Evolutionary conservation across 2,113 vertebrate genomes (phyloP), one percentile per base, ranked within the genome.

Genomic region (Sialia sialis): DNA sequence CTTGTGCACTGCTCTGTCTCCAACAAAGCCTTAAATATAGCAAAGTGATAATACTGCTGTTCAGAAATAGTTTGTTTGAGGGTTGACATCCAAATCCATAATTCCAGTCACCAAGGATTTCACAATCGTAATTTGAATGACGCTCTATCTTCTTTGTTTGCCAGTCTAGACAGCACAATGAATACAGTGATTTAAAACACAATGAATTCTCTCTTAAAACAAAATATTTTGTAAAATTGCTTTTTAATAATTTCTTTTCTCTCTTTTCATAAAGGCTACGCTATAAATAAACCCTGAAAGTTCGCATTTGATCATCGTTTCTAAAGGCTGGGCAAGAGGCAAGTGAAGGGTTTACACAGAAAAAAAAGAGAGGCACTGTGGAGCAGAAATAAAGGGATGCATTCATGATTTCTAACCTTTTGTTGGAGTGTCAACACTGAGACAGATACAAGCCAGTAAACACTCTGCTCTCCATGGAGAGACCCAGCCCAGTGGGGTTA

Each of bases 241-340:
- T 98, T 97, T 98, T 98, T 97, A 97, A 98, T 98, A 67, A 96
- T 96, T 98, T 98, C 97, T 98, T 98, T 98, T 98, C 96, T 98
- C 92, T 95, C 89, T 97, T 92, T 96, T 93, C 82, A 94, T 97
- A 97, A 97, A 97, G 95, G 94, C 97, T 96, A 58, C 7, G 93
- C 98, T 98, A 98, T 98, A 98, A 98, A 98, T 98, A 98, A 96
- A 94, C 91, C 93, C 96, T 96, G 95, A 97, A 98, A 97, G 97
- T 98, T 97, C 98, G 51, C 97, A 97, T 97, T 98, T 97, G 96
- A 97, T 97, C 89, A 87, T 95, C 32, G 27, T 97, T 98, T 98
- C 96, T 97, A 95, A 98, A 98, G 97, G 72, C 94, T 94, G 95
- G 88, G 90, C 97, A 97, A 97, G 93, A 97, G 88, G 97, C 94